Evolutionary conservation across 2,888 invertebrate species (phyloP).

Genomic region (Sycophila texana): DNA sequence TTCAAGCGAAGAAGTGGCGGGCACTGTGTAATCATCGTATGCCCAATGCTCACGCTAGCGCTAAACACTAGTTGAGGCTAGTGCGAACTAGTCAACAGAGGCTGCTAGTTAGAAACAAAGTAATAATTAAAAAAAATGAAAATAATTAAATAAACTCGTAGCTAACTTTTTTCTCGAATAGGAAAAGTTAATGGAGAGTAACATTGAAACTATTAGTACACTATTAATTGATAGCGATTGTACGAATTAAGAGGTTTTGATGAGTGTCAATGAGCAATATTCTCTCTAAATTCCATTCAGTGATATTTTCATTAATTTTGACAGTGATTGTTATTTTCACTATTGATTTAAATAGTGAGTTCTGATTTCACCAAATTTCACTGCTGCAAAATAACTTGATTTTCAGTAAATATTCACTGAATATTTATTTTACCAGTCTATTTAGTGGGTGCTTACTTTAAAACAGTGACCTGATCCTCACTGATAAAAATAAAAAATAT

Average conservation of each 20-base stretch:
- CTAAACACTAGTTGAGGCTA: conserved; percentile 70
- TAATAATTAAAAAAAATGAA: conserved; percentile 59
- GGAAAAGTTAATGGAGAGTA: conserved; percentile 28
- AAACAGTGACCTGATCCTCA: too few species aligned
- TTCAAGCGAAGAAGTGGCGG: conserved; percentile 22
- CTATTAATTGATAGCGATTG: conserved; percentile 43
- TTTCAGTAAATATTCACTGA: too few species aligned
- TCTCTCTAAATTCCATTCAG: too few species aligned
- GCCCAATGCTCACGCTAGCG: conserved; percentile 72
- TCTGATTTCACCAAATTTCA: too few species aligned
- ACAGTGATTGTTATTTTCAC: too few species aligned
- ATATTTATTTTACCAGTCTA: too few species aligned
- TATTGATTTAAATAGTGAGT: too few species aligned
- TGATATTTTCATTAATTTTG: too few species aligned
- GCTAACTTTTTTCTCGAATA: conserved; percentile 29
- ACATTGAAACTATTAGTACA: conserved; percentile 19
- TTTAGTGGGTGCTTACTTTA: too few species aligned
- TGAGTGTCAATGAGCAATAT: conserved; percentile 15
- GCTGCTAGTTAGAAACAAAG: conserved; percentile 72
- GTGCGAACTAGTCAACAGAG: conserved; percentile 71
- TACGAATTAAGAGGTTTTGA: conserved; percentile 43
- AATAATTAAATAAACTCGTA: conserved; percentile 54
- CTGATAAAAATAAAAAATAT: conserved; percentile 6
- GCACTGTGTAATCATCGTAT: conserved; percentile 56
- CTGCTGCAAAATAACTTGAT: too few species aligned